Base-by-base conservation (phyloP, 2,888 invertebrate species). In the Polydrusus cervinus region DNA sequence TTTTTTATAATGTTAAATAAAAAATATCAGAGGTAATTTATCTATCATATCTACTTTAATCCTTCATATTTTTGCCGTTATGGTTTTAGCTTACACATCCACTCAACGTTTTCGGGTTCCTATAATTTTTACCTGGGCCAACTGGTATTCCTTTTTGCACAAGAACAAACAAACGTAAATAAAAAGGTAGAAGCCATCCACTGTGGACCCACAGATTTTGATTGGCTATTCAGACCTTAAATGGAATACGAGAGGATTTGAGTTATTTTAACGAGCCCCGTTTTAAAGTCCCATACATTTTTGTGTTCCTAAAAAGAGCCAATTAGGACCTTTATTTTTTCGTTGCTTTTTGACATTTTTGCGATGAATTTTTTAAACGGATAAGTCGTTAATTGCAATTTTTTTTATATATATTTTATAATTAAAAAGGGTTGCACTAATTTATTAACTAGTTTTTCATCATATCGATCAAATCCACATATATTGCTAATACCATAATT, bases 231-330 rank as follows among this genome's bases (percentile, higher is more conserved):
- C 55, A 69, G 16, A 13, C 62, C 74, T 34, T 60, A 69, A 74
- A 68, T 68, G 69, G 74, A 62, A 30, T 25, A 30, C 20, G 47
- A 14, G 25, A 53, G 16, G 49, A 40, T 68, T 72, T 66, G 53
- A 74, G 68, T 62, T 74, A 68, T 68, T 74, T 74, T 74, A 68
- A 74, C 67, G 68, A 74, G 64, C 16, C 49, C 30, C 20, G 40
- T n/a, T 57, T 60, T 60, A 49, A 45, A 51, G 18, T 64, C 62
- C 62, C 38, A 25, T 62, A 62, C 49, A 49, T 18, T 45, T 68
- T 74, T 53, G 5, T 16, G 43, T 53, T 60, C 60, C n/a, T 10
- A 55, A 62, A 74, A 68, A 53, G 45, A 74, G 67, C 74, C 74
- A 74, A 74, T 74, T 74, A 74, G 68, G 62, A 10, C 34, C 25